Base-by-base conservation (phyloP, 1,140 invertebrate species). In the Lordiphosa collinella region DNA sequence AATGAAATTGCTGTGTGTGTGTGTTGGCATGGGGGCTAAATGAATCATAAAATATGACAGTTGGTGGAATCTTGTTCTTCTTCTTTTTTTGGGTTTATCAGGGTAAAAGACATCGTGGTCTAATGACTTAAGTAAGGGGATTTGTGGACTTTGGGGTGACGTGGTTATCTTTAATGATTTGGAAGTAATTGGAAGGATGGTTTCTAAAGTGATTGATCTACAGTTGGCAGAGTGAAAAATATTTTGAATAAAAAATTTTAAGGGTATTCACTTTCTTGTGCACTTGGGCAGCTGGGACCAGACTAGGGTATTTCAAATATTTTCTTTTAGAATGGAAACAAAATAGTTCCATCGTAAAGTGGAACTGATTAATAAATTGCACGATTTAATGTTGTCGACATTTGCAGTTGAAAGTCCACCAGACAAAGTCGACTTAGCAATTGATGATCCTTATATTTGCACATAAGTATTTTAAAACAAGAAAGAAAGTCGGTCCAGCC, bases 41-140 rank as follows among this genome's bases (percentile, higher is more conserved):
- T 59, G 64, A 69, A 61, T 74, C 57, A 79, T 70, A 70, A 66
- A 69, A 76, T 75, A 64, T 79, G 69, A 70, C 65, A 63, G 60
- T 52, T 51, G 38, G 34, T 61, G 62, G 40, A 40, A 64, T 50
- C 58, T 62, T 58, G 18, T 59, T 44, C 32, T 12, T 49, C 34
- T 36, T 36, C 40, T 40, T 62, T 49, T 40, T 35, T 32, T 35
- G 38, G 25, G 13, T 66, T 73, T 44, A 68, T 72, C 50, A 64
- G 74, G 74, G 63, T 53, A 58, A 40, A 14, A 12, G 37, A 63
- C 53, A 48, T 56, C 41, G 75, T 52, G 54, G 69, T 52, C 75
- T 82, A 79, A 79, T 79, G 70, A 53, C 51, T 50, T 59, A 46
- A 59, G 53, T 48, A 52, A 37, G 41, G 61, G 43, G 38, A 11